Evolutionary conservation across 2,888 invertebrate genomes (phyloP).

Genomic region (Drosophila robusta): DNA sequence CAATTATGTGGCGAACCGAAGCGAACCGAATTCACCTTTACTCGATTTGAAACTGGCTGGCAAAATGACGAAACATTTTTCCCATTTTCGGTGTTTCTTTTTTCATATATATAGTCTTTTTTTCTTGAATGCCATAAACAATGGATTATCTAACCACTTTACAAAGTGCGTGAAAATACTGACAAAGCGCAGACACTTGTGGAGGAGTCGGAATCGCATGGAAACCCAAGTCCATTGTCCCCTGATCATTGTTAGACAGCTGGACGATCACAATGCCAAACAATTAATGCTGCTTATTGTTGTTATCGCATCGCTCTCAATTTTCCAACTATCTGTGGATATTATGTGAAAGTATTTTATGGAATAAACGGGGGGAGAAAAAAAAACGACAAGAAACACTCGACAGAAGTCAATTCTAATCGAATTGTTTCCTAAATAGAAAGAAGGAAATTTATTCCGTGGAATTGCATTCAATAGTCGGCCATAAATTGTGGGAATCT

Average conservation of each 20-base stretch:
- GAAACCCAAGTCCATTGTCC: slow-evolving; percentile 58
- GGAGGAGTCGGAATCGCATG: slow-evolving; percentile 59
- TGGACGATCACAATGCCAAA: slow-evolving; percentile 69
- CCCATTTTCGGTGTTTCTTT: slow-evolving; percentile 34
- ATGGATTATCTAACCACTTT: slow-evolving; percentile 82
- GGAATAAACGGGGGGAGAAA: slow-evolving; percentile 8
- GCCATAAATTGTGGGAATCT: slow-evolving; percentile 71
- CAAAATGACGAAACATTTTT: slow-evolving; percentile 76
- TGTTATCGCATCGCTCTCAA: slow-evolving; percentile 47
- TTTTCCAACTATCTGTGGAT: slow-evolving; percentile 37
- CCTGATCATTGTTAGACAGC: slow-evolving; percentile 52
- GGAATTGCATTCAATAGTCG: slow-evolving; percentile 59
- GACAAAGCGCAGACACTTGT: slow-evolving; percentile 71
- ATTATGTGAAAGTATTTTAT: slow-evolving; percentile 68
- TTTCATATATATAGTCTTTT: neutral
- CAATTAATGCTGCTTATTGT: slow-evolving; percentile 78
- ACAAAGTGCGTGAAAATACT: slow-evolving; percentile 71
- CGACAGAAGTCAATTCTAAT: slow-evolving; percentile 83
- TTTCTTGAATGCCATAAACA: slow-evolving; percentile 61
- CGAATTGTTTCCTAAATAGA: slow-evolving; percentile 81
- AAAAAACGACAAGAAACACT: slow-evolving; percentile 50
- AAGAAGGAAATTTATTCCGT: slow-evolving; percentile 48
- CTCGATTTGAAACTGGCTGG: slow-evolving; percentile 29
- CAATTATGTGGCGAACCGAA: slow-evolving; percentile 57
- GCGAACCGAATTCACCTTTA: slow-evolving; percentile 41